A percentile compares a stretch with the other conserved stretches of the same genome.
Conservation (phyloP, 2,797 vertebrate species). For the Hafferia zeledoni region DNA sequence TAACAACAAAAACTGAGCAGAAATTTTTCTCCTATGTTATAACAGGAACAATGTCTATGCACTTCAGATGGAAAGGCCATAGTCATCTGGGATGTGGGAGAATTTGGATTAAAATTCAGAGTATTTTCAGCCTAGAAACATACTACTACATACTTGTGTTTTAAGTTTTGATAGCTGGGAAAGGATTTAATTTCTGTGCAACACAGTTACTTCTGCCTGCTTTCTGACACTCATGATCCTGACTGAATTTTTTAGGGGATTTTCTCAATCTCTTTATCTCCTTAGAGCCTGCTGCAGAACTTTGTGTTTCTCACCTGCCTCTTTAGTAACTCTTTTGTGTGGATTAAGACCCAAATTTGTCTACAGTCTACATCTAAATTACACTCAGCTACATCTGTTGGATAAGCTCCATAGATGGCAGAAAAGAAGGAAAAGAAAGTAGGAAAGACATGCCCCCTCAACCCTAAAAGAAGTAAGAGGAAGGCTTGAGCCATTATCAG, state of each 20-base stretch:
- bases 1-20: not conserved
- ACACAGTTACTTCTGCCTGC: not conserved
- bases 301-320: not conserved
- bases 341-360: not conserved
- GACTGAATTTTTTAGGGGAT: conserved; percentile 3
- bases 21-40: not conserved
- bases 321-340: not conserved
- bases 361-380: not conserved
- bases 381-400: not conserved
- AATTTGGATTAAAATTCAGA: not conserved
- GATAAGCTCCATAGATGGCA: not conserved
- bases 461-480: not conserved
- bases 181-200: not conserved
- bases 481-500: not conserved
- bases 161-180: not conserved
- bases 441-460: not conserved
- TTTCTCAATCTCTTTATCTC: conserved; percentile 27
- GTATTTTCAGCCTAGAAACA: not conserved
- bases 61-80: not conserved
- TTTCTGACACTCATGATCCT: not conserved
- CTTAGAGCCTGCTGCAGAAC: not conserved
- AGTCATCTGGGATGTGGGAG: not conserved
- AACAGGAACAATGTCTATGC: not conserved
- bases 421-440: not conserved
- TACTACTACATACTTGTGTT: not conserved